Evolutionary conservation across 2,797 vertebrate genomes (phyloP).

Genomic region (Melanotaenia pygmaea): DNA sequence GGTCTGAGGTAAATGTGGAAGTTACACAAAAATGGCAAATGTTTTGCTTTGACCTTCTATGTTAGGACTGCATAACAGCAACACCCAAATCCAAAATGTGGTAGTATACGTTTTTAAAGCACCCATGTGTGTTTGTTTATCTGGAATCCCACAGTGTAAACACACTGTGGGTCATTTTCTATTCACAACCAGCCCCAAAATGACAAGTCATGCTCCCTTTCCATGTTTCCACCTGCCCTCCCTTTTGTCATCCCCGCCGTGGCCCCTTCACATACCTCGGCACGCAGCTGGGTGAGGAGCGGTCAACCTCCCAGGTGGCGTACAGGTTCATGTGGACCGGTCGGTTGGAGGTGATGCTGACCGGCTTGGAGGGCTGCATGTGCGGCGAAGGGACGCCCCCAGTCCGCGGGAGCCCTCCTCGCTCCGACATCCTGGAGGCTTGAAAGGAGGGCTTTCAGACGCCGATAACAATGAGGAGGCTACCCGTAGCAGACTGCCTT

Average conservation of each 20-base stretch:
- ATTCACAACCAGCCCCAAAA: conserved; percentile 17
- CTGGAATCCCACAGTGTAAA: conserved; percentile 16
- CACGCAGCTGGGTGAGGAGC: conserved; percentile 93
- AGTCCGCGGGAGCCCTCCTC: conserved; percentile 85
- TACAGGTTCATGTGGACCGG: conserved; percentile 96
- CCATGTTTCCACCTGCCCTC: not conserved
- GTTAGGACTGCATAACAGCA: conserved; percentile 4
- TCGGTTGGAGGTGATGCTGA: conserved; percentile 84
- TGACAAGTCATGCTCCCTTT: conserved; percentile 22
- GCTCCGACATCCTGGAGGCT: conserved; percentile 85
- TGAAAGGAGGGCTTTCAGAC: conserved; percentile 21
- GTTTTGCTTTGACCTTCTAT: not conserved
- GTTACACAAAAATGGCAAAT: not conserved
- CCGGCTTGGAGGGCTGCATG: conserved; percentile 85
- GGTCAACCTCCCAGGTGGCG: conserved; percentile 95
- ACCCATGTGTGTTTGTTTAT: conserved; percentile 1
- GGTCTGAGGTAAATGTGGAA: not conserved
- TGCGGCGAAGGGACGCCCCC: conserved; percentile 84
- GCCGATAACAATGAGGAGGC: conserved; percentile 18
- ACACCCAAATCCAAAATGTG: not conserved
- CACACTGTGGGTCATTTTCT: conserved; percentile 30
- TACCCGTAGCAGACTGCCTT: conserved; percentile 23
- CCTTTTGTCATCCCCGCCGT: conserved; percentile 21
- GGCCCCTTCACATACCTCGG: conserved; percentile 84
- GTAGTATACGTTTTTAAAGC: not conserved